A percentile compares a stretch with the other conserved stretches of the same genome.
These are phyloP conservation scores for Fukomys damarensis DNA, from an alignment of 2,113 vertebrate genomes.

Conservation along the genomic window DNA sequence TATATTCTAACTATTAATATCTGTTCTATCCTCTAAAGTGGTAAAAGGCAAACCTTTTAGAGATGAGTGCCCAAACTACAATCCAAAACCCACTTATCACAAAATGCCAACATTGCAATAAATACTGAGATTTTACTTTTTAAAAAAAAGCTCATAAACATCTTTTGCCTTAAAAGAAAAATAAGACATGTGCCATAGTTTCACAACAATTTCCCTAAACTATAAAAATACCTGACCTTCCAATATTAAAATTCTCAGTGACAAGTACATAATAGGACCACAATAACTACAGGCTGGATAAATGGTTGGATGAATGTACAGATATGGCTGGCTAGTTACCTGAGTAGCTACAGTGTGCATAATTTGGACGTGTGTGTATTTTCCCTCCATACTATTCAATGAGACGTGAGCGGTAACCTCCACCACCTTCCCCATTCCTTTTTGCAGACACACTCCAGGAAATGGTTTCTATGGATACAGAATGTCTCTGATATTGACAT, in stretches of 20 bases:
- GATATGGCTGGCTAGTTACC: not conserved
- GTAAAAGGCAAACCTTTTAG: not conserved
- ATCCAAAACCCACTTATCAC: not conserved
- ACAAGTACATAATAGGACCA: not conserved
- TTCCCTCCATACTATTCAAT: not conserved
- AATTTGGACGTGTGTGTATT: not conserved
- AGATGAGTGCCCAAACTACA: not conserved
- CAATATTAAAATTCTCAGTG: not conserved
- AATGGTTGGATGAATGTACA: not conserved
- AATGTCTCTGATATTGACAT: constrained; percentile 40
- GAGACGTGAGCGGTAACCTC: not conserved
- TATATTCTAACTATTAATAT: not conserved
- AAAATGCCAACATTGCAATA: not conserved
- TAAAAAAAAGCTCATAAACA: not conserved
- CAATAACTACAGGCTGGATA: not conserved
- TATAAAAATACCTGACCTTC: not conserved
- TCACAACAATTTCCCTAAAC: not conserved
- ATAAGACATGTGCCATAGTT: not conserved
- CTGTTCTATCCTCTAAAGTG: not conserved
- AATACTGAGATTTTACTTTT: not conserved
- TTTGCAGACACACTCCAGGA: not conserved
- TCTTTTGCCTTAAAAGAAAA: not conserved
- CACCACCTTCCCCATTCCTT: not conserved
- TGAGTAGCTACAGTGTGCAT: not conserved
- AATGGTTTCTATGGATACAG: constrained; percentile 43